A percentile compares a stretch with the other conserved stretches of the same genome.
Evolutionary conservation across 2,797 vertebrate genomes (phyloP).

Genomic region (Phrynocephalus guinanensis): DNA sequence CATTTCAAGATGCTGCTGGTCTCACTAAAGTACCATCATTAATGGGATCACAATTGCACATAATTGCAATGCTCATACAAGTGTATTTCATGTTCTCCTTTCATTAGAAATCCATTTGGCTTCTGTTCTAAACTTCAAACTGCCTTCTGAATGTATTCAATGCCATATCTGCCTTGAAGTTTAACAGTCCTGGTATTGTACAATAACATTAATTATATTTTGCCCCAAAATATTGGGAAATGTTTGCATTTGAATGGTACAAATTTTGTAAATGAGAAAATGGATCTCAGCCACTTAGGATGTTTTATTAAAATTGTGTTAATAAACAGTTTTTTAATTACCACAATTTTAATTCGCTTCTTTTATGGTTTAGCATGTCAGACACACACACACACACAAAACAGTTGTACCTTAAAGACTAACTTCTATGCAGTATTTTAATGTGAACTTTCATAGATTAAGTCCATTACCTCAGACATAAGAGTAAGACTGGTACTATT

Average conservation of each 20-base stretch:
- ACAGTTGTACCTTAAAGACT: no score
- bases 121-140: conserved; percentile 40
- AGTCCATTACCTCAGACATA: no score
- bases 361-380: conserved; percentile 13
- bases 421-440: no score
- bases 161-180: conserved; percentile 42
- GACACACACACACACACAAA: no score
- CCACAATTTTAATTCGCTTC: conserved; percentile 42
- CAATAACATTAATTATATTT: conserved; percentile 62
- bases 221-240: conserved; percentile 57
- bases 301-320: conserved; percentile 38
- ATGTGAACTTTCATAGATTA: no score
- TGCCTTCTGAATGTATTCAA: conserved; percentile 37
- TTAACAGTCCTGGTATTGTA: conserved; percentile 53
- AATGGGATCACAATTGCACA: conserved; percentile 30
- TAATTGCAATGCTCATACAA: conserved; percentile 31
- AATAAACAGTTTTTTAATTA: conserved; percentile 35
- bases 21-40: not conserved
- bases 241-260: conserved; percentile 46
- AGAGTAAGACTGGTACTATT: no score
- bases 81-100: conserved; percentile 38
- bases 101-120: conserved; percentile 68
- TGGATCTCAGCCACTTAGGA: conserved; percentile 28
- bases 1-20: conserved; percentile 32
- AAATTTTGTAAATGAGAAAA: conserved; percentile 59